Evolutionary conservation across 23 tunicate species (phyloP), one percentile per base, ranked within the genome.

Genomic region (Corella eumyota): DNA sequence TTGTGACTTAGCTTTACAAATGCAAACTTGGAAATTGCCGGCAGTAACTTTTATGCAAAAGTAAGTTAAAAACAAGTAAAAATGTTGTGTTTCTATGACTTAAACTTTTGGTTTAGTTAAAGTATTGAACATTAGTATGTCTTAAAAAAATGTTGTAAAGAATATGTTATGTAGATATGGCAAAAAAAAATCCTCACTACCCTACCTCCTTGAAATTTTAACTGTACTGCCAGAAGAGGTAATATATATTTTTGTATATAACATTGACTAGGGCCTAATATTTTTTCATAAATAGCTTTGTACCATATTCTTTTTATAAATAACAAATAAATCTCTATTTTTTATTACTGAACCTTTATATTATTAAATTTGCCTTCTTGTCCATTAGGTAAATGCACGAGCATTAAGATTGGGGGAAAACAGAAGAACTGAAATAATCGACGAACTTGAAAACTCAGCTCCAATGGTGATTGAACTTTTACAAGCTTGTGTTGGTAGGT

Each of bases 151-250:
- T 40, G 48, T 40, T 40, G 13, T 40, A 40, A 40, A 40, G 15
- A 40, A 40, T 40, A 15, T n/a, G n/a, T n/a, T n/a, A n/a, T n/a
- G n/a, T n/a, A 88, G 96, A 56, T 88, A 88, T 44, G 76, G 79
- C 31, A 78, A 88, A 61, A 74, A 88, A 29, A 52, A n/a, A 28
- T 17, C 86, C 4, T 77, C 83, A 17, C 49, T 88, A 15, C 73
- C 83, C 28, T 79, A 72, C 35, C 56, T 88, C 37, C 70, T 88
- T 22, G 96, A 88, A 51, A 33, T 88, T 27, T 63, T 88, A 11
- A 88, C 96, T 32, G 88, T 88, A 4, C 68, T 88, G 25, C 96
- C 96, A 34, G 96, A 88, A 79, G 96, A 88, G 68, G 96, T 88
- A 55, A 60, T 26, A 11, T 0, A 32, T 68, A 9, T 48, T 17